These are phyloP conservation scores for Latrodectus geometricus DNA, from an alignment of 1,140 invertebrate genomes.

Conservation along the genomic window DNA sequence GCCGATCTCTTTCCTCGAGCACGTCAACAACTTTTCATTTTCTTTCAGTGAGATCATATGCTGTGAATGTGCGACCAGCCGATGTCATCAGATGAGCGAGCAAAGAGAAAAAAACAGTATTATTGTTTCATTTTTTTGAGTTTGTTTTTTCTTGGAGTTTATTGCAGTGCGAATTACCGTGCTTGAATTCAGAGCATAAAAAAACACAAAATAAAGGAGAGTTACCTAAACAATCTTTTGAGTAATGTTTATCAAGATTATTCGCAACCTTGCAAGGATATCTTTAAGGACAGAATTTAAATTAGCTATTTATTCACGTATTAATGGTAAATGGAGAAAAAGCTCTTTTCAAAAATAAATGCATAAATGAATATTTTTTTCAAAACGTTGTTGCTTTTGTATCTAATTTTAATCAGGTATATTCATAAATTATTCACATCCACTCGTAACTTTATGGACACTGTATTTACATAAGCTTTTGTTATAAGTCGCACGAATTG, in stretches of 20 bases:
- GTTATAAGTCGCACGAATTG: too few species aligned
- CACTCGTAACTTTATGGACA: too few species aligned
- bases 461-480: too few species aligned
- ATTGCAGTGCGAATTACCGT: not conserved
- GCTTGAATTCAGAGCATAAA: not conserved
- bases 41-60: not conserved
- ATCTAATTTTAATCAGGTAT: too few species aligned
- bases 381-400: too few species aligned
- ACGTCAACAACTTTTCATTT: slow-evolving; percentile 27
- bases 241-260: slow-evolving; percentile 8
- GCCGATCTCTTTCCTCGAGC: slow-evolving; percentile 47
- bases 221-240: not conserved
- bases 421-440: too few species aligned
- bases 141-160: not conserved
- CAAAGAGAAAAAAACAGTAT: not conserved
- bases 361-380: too few species aligned
- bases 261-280: slow-evolving; percentile 35
- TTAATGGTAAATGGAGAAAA: too few species aligned
- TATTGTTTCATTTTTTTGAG: slow-evolving; percentile 1
- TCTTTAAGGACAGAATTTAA: slow-evolving; percentile 14
- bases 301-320: slow-evolving; percentile 16
- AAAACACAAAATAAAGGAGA: slow-evolving; percentile 2
- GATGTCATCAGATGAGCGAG: slow-evolving; percentile 5
- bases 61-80: not conserved
- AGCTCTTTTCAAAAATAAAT: too few species aligned